Base-by-base conservation (phyloP, 2,888 invertebrate genomes). In the Resseliella maxima region DNA sequence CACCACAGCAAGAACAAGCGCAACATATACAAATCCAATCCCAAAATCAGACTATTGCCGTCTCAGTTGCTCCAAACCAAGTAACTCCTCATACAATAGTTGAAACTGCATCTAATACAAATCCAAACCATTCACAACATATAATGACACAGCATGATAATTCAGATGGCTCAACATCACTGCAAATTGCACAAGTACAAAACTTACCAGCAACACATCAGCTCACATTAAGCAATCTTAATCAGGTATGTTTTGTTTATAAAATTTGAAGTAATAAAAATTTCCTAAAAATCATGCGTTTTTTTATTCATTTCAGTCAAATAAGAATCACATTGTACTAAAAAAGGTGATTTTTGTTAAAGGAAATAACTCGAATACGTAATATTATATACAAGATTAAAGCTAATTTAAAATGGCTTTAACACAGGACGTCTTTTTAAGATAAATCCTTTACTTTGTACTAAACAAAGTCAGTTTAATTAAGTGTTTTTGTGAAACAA, bases 271-370 rank as follows among this genome's bases (percentile, higher is more conserved):
- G 35, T 35, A 35, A 21, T 24, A 59, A 59, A 91, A 90, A n/a
- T n/a, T n/a, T n/a, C n/a, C n/a, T 91, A 90, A 90, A 89, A 89
- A 89, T 89, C 90, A 90, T 88, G 90, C 89, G 88, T 89, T 36
- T 21, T 12, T 21, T 64, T 31, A 36, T 50, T 21, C 10, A 50
- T 88, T 88, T 87, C 88, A 91, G 91, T 90, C 89, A 89, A 85
- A n/a, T 38, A 90, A 90, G 90, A 91, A 91, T 89, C 91, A 91
- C 89, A 91, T 91, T 89, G 90, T 91, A 90, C 90, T 91, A 91
- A 91, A 91, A 90, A 91, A 91, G 89, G 91, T 91, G 90, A 91
- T 91, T 91, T 91, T 91, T 90, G 90, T 91, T 89, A 91, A 91
- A 90, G 91, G 91, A 89, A 90, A 91, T 90, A 90, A 91, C 89